These are phyloP conservation scores for Brienomyrus brachyistius DNA, from an alignment of 2,113 vertebrate genomes.

Conservation along the genomic window DNA sequence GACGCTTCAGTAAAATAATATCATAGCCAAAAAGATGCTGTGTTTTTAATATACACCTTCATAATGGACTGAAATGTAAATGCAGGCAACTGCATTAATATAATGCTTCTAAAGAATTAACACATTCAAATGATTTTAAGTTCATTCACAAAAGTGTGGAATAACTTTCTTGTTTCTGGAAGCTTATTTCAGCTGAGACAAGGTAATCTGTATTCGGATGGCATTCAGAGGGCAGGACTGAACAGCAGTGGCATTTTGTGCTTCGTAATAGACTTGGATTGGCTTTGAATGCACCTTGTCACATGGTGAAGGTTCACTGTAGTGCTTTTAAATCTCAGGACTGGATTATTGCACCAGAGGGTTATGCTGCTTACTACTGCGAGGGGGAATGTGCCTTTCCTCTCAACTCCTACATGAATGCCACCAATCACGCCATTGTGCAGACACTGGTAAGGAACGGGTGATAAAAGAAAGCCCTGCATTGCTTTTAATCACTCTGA, in stretches of 20 bases:
- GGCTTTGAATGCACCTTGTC: not conserved
- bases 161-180: not conserved
- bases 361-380: conserved; percentile 94
- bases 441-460: conserved; percentile 84
- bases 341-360: conserved; percentile 96
- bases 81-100: not conserved
- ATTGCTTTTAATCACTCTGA: not conserved
- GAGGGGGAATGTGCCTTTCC: conserved; percentile 97
- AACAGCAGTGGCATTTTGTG: not conserved
- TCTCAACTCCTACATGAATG: conserved; percentile 95
- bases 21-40: not conserved
- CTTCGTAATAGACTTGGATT: not conserved
- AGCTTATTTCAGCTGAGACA: not conserved
- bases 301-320: conserved; percentile 8
- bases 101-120: not conserved
- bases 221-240: not conserved
- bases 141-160: not conserved
- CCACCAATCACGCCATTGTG: conserved; percentile 95
- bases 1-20: not conserved
- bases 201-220: not conserved
- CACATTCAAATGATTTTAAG: not conserved
- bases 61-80: not conserved
- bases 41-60: not conserved
- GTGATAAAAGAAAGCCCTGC: not conserved
- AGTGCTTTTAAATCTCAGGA: conserved; percentile 61